Percentiles rank a stretch among this genome's conserved stretches.
These are phyloP conservation scores for Anhinga rufa DNA, from an alignment of 2,113 vertebrate genomes.

Conservation along the genomic window DNA sequence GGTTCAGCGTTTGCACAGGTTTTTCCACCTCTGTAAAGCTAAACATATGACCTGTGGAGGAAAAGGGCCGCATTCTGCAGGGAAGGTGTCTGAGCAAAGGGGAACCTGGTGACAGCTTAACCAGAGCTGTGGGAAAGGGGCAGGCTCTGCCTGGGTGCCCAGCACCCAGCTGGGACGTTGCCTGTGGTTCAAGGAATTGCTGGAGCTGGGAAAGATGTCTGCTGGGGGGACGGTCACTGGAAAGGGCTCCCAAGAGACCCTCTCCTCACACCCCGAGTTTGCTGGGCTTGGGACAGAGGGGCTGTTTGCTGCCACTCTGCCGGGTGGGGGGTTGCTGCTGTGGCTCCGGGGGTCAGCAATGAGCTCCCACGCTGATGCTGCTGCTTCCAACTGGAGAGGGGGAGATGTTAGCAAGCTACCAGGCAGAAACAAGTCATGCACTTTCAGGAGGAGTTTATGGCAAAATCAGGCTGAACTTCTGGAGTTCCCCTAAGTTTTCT, in stretches of 20 bases:
- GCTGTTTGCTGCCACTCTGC: accelerated
- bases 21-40: background rate
- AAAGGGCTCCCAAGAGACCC: background rate
- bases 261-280: background rate
- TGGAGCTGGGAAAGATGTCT: background rate
- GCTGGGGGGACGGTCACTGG: too few species aligned
- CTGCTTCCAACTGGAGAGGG: background rate
- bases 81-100: accelerated
- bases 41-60: accelerated
- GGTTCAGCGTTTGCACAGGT: background rate
- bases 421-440: background rate
- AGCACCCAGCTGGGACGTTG: background rate
- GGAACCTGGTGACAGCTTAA: accelerated
- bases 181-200: background rate
- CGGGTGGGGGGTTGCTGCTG: background rate
- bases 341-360: accelerated
- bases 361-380: accelerated
- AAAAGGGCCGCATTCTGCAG: accelerated
- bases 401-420: background rate
- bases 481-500: background rate
- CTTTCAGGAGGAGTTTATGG: background rate
- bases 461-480: background rate
- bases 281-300: background rate
- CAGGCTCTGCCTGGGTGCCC: background rate
- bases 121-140: background rate